Evolutionary conservation across 2,888 invertebrate genomes (phyloP).

Genomic region (Platycheirus rosarum): DNA sequence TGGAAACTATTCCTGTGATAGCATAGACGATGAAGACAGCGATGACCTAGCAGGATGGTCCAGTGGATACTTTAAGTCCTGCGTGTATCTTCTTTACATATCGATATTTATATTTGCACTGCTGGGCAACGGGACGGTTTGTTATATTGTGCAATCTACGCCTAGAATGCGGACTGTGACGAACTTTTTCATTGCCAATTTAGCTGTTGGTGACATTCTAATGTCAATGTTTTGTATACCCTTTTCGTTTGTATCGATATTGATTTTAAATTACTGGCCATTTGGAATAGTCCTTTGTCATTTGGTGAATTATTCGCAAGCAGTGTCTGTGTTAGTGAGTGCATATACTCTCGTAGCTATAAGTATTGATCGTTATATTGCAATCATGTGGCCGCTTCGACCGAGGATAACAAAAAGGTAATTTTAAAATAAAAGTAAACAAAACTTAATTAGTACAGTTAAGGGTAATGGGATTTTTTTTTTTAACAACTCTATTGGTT

Average conservation of each 20-base stretch:
- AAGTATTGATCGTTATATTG: slow-evolving; percentile 94
- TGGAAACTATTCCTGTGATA: slow-evolving; percentile 77
- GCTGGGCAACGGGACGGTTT: slow-evolving; percentile 90
- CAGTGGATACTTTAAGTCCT: slow-evolving; percentile 85
- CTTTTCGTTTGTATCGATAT: slow-evolving; percentile 92
- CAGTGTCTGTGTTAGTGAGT: slow-evolving; percentile 91
- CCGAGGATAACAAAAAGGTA: slow-evolving; percentile 90
- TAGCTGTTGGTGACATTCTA: slow-evolving; percentile 94
- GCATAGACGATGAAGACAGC: slow-evolving; percentile 58
- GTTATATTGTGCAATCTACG: slow-evolving; percentile 92
- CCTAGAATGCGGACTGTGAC: slow-evolving; percentile 96
- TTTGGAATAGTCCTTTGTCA: slow-evolving; percentile 92
- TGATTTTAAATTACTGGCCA: slow-evolving; percentile 93
- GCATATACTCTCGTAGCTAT: slow-evolving; percentile 96
- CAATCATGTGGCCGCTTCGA: slow-evolving; percentile 93
- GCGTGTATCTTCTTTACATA: slow-evolving; percentile 88
- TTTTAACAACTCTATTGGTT: too few species aligned
- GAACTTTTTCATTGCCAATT: slow-evolving; percentile 94
- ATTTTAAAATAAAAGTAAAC: slow-evolving; percentile 65
- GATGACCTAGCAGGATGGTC: slow-evolving; percentile 78
- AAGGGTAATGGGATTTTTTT: too few species aligned
- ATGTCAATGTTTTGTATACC: slow-evolving; percentile 96
- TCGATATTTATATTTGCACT: slow-evolving; percentile 88
- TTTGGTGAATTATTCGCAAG: slow-evolving; percentile 91
- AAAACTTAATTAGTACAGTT: neutral